These are phyloP conservation scores for Montipora foliosa DNA, from an alignment of 64 coral and sea anemone species.

Conservation along the genomic window DNA sequence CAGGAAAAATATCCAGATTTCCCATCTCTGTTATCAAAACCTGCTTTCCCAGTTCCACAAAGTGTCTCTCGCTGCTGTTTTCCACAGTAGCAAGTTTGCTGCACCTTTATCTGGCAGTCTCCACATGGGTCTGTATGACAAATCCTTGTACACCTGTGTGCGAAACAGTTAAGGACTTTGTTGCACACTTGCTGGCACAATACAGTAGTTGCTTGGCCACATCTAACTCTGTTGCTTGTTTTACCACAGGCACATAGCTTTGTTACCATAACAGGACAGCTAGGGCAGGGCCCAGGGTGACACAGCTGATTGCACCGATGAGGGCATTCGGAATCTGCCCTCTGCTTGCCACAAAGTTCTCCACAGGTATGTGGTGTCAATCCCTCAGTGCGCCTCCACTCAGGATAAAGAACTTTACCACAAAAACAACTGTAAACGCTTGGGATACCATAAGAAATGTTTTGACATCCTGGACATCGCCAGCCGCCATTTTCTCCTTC, in stretches of 20 bases:
- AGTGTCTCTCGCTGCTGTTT: conserved; percentile 74
- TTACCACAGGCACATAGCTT: conserved; percentile 93
- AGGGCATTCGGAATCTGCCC: conserved; percentile 66
- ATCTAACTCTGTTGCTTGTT: conserved; percentile 85
- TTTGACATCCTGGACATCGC: conserved; percentile 93
- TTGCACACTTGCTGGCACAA: conserved; percentile 81
- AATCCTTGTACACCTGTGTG: conserved; percentile 69
- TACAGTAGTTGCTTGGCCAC: conserved; percentile 74
- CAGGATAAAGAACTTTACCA: conserved; percentile 81
- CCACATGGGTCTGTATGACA: conserved; percentile 89
- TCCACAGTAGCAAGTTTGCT: conserved; percentile 89
- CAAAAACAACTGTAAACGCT: conserved; percentile 88
- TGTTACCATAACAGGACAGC: conserved; percentile 87
- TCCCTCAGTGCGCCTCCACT: conserved; percentile 84
- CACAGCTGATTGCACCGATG: conserved; percentile 97
- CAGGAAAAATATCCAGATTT: conserved; percentile 56
- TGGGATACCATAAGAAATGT: conserved; percentile 74
- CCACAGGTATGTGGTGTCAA: conserved; percentile 98
- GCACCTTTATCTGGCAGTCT: conserved; percentile 70
- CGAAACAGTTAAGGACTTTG: conserved; percentile 88
- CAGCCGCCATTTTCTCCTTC: conserved; percentile 74
- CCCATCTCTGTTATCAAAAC: conserved; percentile 2
- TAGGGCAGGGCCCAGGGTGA: conserved; percentile 96
- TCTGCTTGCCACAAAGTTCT: conserved; percentile 90
- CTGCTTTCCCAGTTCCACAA: conserved; percentile 63